These are phyloP conservation scores for Amyelois transitella DNA, from an alignment of 1,140 invertebrate species.

Conservation along the genomic window DNA sequence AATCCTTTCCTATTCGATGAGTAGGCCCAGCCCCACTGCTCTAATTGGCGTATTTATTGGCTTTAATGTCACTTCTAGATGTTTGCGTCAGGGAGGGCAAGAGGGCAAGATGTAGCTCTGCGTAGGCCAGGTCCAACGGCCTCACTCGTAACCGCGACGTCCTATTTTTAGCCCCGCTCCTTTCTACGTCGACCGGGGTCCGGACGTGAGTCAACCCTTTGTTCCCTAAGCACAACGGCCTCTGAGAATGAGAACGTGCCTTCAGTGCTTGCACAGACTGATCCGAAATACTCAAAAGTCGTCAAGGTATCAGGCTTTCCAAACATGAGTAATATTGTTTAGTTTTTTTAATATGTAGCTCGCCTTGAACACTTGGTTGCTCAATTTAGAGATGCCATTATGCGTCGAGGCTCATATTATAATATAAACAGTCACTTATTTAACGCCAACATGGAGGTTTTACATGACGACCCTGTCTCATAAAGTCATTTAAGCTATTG, in stretches of 20 bases:
- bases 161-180: constrained; percentile 41
- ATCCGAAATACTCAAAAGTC: constrained; percentile 25
- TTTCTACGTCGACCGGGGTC: constrained; percentile 33
- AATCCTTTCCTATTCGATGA: constrained; percentile 11
- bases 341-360: constrained; percentile 58
- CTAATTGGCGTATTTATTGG: constrained; percentile 1
- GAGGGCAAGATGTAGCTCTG: constrained; percentile 21
- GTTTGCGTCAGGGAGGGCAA: constrained; percentile 11
- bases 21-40: constrained; percentile 2
- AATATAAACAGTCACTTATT: constrained; percentile 38
- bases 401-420: constrained; percentile 29
- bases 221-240: constrained; percentile 36
- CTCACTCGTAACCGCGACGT: constrained; percentile 29
- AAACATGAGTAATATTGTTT: constrained; percentile 53
- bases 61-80: constrained; percentile 8
- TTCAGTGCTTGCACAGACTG: constrained; percentile 7
- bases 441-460: constrained; percentile 31
- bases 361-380: constrained; percentile 50
- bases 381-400: constrained; percentile 52
- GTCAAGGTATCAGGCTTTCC: constrained; percentile 48
- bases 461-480: constrained; percentile 20
- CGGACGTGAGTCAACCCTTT: constrained; percentile 55
- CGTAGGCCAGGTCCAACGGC: constrained; percentile 39
- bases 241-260: constrained; percentile 29
- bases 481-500: constrained; percentile 20